phyloP scores from a whole-genome alignment of 2,113 vertebrate genomes.

The Muntiacus reevesi region DNA sequence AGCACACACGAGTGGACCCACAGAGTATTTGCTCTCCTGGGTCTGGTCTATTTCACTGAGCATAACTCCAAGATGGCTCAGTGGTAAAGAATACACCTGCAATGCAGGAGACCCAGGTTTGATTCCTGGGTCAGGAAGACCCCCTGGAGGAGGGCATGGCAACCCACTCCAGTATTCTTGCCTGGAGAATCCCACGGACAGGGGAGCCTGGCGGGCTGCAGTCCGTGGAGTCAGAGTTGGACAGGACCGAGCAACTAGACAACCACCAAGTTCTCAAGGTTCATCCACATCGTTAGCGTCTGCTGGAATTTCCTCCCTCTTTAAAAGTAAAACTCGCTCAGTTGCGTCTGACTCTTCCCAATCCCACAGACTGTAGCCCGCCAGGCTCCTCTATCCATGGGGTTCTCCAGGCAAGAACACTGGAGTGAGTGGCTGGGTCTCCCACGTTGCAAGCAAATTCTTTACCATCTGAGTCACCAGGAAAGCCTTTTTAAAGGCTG shows the following conservation, averaged over 20 bases:
- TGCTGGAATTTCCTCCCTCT: neutral
- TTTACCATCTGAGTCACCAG: neutral
- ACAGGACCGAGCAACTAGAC: accelerated
- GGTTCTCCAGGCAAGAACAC: neutral
- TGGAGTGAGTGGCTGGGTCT: neutral
- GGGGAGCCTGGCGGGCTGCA: neutral
- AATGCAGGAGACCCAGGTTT: accelerated
- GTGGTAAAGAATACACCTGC: accelerated
- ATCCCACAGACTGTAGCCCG: neutral
- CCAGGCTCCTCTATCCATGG: neutral
- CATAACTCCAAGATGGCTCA: neutral
- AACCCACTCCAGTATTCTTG: accelerated
- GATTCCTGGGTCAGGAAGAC: accelerated
- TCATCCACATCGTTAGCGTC: neutral
- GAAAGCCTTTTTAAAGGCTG: neutral
- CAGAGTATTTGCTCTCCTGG: neutral
- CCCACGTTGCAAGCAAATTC: neutral
- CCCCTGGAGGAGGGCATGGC: neutral
- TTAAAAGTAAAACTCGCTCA: accelerated
- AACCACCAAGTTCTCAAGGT: accelerated
- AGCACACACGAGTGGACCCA: neutral
- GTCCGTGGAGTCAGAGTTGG: neutral
- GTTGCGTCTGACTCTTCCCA: neutral
- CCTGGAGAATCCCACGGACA: accelerated
- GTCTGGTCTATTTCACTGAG: neutral